These are phyloP conservation scores for Conchocele bisecta DNA, from an alignment of 2,888 invertebrate species.

Conservation along the genomic window DNA sequence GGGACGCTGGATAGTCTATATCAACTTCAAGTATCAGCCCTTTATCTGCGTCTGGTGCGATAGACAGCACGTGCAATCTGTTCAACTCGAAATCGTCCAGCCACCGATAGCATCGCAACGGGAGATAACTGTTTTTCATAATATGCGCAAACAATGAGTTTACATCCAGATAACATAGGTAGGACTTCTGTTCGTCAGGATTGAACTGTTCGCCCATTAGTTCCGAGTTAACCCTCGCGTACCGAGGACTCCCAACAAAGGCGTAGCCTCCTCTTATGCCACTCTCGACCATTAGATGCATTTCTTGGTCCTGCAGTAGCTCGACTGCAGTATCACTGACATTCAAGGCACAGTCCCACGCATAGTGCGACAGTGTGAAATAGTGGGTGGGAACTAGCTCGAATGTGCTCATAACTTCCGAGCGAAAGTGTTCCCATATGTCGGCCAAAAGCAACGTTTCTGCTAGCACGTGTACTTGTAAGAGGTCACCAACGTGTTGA, in stretches of 20 bases:
- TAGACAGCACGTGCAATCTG: background rate
- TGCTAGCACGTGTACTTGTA: no score
- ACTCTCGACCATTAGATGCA: conserved; percentile 8
- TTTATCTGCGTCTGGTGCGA: background rate
- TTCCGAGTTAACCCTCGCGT: conserved; percentile 1
- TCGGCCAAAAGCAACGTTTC: background rate
- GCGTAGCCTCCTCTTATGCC: conserved; percentile 17
- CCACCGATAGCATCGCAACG: background rate
- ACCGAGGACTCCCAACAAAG: background rate
- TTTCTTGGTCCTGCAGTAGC: background rate
- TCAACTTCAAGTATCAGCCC: conserved; percentile 8
- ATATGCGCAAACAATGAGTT: background rate
- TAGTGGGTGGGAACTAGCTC: conserved; percentile 3
- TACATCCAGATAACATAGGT: conserved; percentile 3
- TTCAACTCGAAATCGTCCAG: background rate
- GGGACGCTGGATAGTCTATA: background rate
- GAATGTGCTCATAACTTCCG: background rate
- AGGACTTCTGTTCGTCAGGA: background rate
- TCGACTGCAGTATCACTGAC: background rate
- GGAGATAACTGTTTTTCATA: background rate
- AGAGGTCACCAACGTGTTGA: no score
- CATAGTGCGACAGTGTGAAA: conserved; percentile 2
- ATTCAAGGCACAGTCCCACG: conserved; percentile 11
- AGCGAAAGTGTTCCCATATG: background rate
- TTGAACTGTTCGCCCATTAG: background rate